These are phyloP conservation scores for Hydropotes inermis DNA, from an alignment of 2,113 vertebrate species.

Conservation along the genomic window DNA sequence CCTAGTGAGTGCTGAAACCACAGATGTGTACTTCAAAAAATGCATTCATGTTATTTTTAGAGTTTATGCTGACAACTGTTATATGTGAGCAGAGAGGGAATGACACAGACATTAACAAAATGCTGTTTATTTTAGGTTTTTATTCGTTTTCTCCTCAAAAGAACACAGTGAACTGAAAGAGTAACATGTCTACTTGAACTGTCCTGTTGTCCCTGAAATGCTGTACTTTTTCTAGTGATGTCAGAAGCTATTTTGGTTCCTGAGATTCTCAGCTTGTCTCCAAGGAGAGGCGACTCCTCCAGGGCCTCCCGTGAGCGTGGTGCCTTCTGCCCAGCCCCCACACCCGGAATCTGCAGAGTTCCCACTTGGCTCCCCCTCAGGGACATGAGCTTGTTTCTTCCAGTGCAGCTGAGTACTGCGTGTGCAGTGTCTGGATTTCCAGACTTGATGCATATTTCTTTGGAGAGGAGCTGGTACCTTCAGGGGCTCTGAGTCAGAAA, in stretches of 20 bases:
- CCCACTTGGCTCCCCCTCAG: fast-evolving
- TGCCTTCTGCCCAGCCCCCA: neutral
- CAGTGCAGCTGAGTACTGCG: neutral
- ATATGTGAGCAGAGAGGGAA: neutral
- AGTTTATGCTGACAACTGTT: neutral
- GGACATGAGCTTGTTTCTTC: neutral
- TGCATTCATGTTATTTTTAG: neutral
- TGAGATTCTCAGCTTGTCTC: neutral
- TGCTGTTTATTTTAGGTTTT: neutral
- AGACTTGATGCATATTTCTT: neutral
- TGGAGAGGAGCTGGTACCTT: neutral
- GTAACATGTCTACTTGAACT: neutral
- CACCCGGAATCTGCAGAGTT: neutral
- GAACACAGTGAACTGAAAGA: neutral
- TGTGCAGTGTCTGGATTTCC: neutral
- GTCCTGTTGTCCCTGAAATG: neutral
- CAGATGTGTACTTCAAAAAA: neutral
- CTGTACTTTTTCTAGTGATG: neutral
- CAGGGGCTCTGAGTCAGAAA: neutral
- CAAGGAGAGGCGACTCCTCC: neutral
- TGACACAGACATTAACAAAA: too few species aligned
- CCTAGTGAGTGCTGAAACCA: neutral
- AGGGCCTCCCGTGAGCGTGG: neutral
- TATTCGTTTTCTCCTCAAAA: neutral
- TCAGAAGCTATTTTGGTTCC: neutral